Percentiles rank a stretch among this genome's conserved stretches.
These are phyloP conservation scores for Acrocephalus scirpaceus DNA, from an alignment of 2,797 vertebrate genomes.

Conservation along the genomic window DNA sequence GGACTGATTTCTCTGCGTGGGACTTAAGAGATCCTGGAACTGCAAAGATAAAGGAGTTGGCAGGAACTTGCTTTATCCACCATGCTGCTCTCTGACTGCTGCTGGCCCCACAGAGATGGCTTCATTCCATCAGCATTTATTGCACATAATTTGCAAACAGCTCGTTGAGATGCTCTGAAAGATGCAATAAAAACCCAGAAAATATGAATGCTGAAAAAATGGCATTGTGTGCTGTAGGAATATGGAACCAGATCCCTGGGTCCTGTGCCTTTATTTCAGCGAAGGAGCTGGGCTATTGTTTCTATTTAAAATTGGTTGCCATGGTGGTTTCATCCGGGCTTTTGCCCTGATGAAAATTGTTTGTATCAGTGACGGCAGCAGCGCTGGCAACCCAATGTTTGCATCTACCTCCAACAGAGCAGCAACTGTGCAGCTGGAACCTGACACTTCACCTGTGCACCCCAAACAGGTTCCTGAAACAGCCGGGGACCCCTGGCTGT, in stretches of 20 bases:
- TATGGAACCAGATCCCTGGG: not conserved
- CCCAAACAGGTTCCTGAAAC: not conserved
- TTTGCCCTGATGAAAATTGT: slow-evolving; percentile 38
- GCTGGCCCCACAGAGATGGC: not conserved
- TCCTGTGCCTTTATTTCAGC: slow-evolving; percentile 41
- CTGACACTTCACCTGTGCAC: slow-evolving; percentile 32
- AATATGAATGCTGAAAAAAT: not conserved
- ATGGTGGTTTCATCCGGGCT: slow-evolving; percentile 63
- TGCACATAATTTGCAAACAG: not conserved
- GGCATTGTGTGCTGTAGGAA: not conserved
- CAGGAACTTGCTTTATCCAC: not conserved
- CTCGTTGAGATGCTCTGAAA: not conserved
- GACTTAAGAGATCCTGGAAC: not conserved
- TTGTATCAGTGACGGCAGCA: slow-evolving; percentile 29
- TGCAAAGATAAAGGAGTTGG: slow-evolving; percentile 31
- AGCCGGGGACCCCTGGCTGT: not conserved
- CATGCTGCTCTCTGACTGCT: slow-evolving; percentile 26
- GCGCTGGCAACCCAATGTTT: slow-evolving; percentile 44
- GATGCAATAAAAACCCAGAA: not conserved
- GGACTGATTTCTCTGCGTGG: not conserved
- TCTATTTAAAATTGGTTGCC: slow-evolving; percentile 67
- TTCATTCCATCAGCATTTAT: slow-evolving; percentile 12
- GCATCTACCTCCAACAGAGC: not conserved
- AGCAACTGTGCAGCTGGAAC: not conserved
- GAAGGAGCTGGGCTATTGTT: slow-evolving; percentile 21